These are phyloP conservation scores for Channa maculata DNA, from an alignment of 2,113 vertebrate genomes.

Conservation along the genomic window DNA sequence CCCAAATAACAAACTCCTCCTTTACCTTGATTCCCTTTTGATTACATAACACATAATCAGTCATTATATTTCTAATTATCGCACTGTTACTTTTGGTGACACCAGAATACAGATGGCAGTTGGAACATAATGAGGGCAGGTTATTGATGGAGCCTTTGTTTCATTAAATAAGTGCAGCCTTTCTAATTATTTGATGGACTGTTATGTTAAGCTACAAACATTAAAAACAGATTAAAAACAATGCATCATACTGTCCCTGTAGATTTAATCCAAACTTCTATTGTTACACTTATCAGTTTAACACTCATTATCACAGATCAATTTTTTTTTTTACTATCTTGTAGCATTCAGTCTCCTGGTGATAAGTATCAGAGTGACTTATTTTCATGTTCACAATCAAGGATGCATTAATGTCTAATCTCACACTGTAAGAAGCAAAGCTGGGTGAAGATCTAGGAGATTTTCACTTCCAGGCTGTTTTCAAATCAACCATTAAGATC, in stretches of 20 bases:
- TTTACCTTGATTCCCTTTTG: neutral
- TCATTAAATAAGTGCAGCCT: neutral
- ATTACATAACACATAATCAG: neutral
- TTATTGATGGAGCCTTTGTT: constrained; percentile 4
- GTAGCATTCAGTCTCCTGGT: constrained; percentile 50
- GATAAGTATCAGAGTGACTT: constrained; percentile 73
- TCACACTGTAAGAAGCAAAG: constrained; percentile 74
- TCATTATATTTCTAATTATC: neutral
- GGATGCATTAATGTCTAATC: constrained; percentile 73
- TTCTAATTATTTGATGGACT: constrained; percentile 5
- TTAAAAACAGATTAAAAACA: constrained; percentile 20
- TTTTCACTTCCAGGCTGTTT: constrained; percentile 68
- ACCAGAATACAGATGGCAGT: neutral
- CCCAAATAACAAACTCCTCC: neutral
- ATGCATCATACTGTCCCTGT: constrained; percentile 9
- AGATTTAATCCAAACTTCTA: constrained; percentile 49
- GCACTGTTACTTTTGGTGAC: neutral
- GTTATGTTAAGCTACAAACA: constrained; percentile 26
- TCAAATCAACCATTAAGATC: constrained; percentile 75
- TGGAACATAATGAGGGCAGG: neutral
- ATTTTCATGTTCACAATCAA: constrained; percentile 78
- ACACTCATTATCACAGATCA: constrained; percentile 67
- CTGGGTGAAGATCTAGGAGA: constrained; percentile 69
- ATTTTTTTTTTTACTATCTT: constrained; percentile 38
- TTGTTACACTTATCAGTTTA: constrained; percentile 61